Evolutionary conservation across 2,888 invertebrate species (phyloP), one percentile per base, ranked within the genome.

Genomic region (Andrena trimmerana): DNA sequence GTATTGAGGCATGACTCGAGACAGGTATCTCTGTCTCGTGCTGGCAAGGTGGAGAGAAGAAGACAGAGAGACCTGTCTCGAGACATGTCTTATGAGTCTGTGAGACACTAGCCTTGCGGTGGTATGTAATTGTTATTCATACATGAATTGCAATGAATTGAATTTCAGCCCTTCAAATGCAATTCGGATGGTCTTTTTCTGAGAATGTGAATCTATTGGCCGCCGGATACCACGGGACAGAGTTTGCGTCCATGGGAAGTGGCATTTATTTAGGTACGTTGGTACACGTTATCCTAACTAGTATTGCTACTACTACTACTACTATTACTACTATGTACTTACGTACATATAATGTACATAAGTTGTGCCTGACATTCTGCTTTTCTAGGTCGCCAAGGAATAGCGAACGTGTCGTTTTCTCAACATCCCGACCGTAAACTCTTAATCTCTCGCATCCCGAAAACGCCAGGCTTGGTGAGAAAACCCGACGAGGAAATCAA

Each of bases 161-260:
- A 10, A 2, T 54, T 73, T 2, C 54, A 94, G 94, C 94, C 5
- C 82, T 93, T 13, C 94, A 94, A 85, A 92, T 93, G 13, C 95
- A 95, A 85, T 91, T 93, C 4, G 94, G 94, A 3, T 95, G 95
- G 94, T 93, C 95, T 0, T 93, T 94, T 57, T 92, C 94, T 1
- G 92, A 94, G 78, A 91, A 94, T 4, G 94, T 94, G 0, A 95
- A 95, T 86, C 89, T 95, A 1, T 89, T 96, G 13, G 94, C 94
- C 1, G 90, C 95, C 0, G 95, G 95, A 27, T 94, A 95, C 74
- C 95, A 95, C 75, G 77, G 88, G 1, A 94, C 95, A 0, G n/a
- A 54, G 0, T 70, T 60, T 6, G 93, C 94, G 1, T 92, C 90
- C 68, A 87, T 94, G 6, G 96, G 96, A 16, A 95, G 95, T 80